Conservation (phyloP, 2,888 invertebrate genomes). For the Sisyra nigra region DNA sequence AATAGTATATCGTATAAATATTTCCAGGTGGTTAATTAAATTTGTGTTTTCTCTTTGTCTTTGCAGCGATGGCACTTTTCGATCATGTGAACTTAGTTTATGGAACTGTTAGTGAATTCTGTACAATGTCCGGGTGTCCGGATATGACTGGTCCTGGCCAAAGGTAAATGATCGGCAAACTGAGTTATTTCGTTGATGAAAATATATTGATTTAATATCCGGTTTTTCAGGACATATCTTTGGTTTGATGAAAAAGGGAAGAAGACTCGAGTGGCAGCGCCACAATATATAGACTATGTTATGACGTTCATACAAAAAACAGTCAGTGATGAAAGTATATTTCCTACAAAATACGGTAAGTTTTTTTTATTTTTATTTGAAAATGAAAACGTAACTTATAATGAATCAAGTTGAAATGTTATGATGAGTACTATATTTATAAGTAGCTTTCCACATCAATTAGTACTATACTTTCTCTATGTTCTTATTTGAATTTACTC, state of each 20-base stretch:
- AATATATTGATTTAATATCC: neutral
- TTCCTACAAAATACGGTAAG: slow-evolving; percentile 97
- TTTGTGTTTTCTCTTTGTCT: slow-evolving; percentile 10
- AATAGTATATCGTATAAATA: neutral
- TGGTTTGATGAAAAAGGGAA: slow-evolving; percentile 99
- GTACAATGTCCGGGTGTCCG: slow-evolving; percentile 87
- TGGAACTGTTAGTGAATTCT: slow-evolving; percentile 97
- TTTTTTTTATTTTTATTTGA: slow-evolving; percentile 8
- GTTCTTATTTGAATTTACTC: too few species aligned
- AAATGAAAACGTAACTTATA: too few species aligned
- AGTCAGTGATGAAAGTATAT: slow-evolving; percentile 89
- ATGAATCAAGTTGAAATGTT: too few species aligned
- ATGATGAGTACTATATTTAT: too few species aligned
- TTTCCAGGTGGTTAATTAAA: slow-evolving; percentile 5
- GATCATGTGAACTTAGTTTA: slow-evolving; percentile 98
- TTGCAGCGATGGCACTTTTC: slow-evolving; percentile 87
- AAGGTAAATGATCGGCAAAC: slow-evolving; percentile 40
- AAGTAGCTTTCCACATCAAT: too few species aligned
- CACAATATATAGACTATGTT: slow-evolving; percentile 97
- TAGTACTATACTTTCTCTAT: too few species aligned
- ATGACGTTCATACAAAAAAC: slow-evolving; percentile 97
- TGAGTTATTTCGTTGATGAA: too few species aligned
- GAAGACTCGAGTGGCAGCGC: slow-evolving; percentile 91
- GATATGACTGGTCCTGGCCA: slow-evolving; percentile 95
- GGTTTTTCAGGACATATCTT: slow-evolving; percentile 66